These are phyloP conservation scores for Neocloeon triangulifer DNA, from an alignment of 1,140 invertebrate genomes.

Conservation along the genomic window DNA sequence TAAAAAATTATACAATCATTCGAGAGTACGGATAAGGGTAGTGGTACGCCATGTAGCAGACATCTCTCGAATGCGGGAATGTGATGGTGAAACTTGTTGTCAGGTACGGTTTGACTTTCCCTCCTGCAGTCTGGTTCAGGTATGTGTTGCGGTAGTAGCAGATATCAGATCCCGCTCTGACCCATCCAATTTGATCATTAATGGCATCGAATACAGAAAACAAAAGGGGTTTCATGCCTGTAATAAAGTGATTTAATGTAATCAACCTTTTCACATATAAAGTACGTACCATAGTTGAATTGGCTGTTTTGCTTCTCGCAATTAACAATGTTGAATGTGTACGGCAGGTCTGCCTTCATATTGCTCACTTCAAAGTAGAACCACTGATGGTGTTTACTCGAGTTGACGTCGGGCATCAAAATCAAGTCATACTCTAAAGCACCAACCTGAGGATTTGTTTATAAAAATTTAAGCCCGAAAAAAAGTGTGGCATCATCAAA, in stretches of 20 bases:
- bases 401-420: conserved; percentile 69
- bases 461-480: conserved; percentile 4
- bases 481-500: not conserved
- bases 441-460: conserved; percentile 27
- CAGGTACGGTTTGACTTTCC: conserved; percentile 35
- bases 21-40: conserved; percentile 74
- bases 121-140: conserved; percentile 23
- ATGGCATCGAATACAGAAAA: conserved; percentile 55
- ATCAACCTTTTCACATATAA: not conserved
- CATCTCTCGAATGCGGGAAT: conserved; percentile 53
- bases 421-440: conserved; percentile 67
- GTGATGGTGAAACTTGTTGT: conserved; percentile 64
- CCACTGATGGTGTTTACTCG: conserved; percentile 62
- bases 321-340: conserved; percentile 80
- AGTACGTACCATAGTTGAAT: conserved; percentile 49
- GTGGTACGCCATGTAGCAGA: conserved; percentile 79
- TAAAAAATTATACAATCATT: conserved; percentile 30
- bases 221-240: conserved; percentile 75
- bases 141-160: conserved; percentile 61
- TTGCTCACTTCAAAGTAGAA: conserved; percentile 82
- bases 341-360: conserved; percentile 43
- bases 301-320: conserved; percentile 76
- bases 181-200: conserved; percentile 43
- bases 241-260: no score
- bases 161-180: conserved; percentile 46